A percentile compares a stretch with the other conserved stretches of the same genome.
phyloP scores from a whole-genome alignment of 2,797 vertebrate species.

The Mormyrus hasselquistii region DNA sequence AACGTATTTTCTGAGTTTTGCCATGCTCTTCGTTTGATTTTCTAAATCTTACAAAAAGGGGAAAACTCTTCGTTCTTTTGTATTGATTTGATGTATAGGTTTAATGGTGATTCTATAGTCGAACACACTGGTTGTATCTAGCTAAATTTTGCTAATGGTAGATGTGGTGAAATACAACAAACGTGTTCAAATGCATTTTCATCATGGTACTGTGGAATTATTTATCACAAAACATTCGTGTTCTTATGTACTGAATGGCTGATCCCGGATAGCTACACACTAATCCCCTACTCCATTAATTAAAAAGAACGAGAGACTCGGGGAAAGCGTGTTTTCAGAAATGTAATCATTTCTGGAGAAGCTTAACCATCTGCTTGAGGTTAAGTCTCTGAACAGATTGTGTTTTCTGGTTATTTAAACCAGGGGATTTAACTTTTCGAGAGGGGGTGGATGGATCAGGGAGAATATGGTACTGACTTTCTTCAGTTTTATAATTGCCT shows the following conservation, averaged over 20 bases:
- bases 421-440: constrained; percentile 61
- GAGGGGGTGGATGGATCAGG: constrained; percentile 18
- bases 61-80: background rate
- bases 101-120: background rate
- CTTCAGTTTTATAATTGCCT: constrained; percentile 20
- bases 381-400: constrained; percentile 78
- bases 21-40: background rate
- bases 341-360: constrained; percentile 86
- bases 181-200: constrained; percentile 23
- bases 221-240: constrained; percentile 75
- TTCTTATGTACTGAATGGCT: constrained; percentile 67
- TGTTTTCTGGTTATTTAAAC: constrained; percentile 70
- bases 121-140: background rate
- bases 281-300: constrained; percentile 87
- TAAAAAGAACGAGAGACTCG: constrained; percentile 81
- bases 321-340: constrained; percentile 75
- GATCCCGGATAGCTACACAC: constrained; percentile 75
- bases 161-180: background rate
- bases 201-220: constrained; percentile 60
- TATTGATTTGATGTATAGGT: background rate
- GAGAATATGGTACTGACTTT: constrained; percentile 1
- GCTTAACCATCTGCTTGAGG: constrained; percentile 95
- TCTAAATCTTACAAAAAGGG: background rate
- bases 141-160: background rate
- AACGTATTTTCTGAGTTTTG: background rate